phyloP scores from a whole-genome alignment of 1,140 invertebrate species.

The Drosophila azteca region DNA sequence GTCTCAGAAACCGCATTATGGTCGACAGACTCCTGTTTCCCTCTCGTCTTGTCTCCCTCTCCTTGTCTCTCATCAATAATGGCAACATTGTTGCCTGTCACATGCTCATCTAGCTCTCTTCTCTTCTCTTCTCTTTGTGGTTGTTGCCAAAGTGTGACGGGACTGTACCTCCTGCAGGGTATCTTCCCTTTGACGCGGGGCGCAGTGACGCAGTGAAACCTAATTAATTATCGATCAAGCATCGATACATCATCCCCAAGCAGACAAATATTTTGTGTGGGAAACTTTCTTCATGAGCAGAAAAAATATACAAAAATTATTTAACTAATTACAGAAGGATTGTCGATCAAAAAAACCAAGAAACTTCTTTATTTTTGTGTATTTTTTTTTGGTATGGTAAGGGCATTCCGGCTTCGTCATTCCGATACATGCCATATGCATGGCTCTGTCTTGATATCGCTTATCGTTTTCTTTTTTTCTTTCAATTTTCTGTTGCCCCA shows the following conservation, averaged over 20 bases:
- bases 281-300: too few species aligned
- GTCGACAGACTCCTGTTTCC: background rate
- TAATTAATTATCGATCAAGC: background rate
- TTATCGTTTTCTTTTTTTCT: slow-evolving; percentile 36
- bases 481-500: slow-evolving; percentile 25
- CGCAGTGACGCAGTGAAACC: background rate
- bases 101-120: slow-evolving; percentile 51
- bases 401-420: slow-evolving; percentile 21
- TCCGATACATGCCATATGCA: slow-evolving; percentile 5
- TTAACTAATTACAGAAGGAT: too few species aligned
- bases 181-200: slow-evolving; percentile 8
- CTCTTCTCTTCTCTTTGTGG: slow-evolving; percentile 22
- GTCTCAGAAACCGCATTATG: slow-evolving; percentile 54
- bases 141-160: background rate
- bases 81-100: slow-evolving; percentile 64
- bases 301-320: too few species aligned
- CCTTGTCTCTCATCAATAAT: slow-evolving; percentile 41
- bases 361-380: background rate
- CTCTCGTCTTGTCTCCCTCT: background rate
- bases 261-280: too few species aligned
- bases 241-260: too few species aligned
- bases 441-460: slow-evolving; percentile 20
- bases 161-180: slow-evolving; percentile 16
- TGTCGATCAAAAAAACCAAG: too few species aligned
- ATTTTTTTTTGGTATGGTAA: slow-evolving; percentile 4